These are phyloP conservation scores for Choristoneura fumiferana DNA, from an alignment of 1,140 invertebrate species.

Conservation along the genomic window DNA sequence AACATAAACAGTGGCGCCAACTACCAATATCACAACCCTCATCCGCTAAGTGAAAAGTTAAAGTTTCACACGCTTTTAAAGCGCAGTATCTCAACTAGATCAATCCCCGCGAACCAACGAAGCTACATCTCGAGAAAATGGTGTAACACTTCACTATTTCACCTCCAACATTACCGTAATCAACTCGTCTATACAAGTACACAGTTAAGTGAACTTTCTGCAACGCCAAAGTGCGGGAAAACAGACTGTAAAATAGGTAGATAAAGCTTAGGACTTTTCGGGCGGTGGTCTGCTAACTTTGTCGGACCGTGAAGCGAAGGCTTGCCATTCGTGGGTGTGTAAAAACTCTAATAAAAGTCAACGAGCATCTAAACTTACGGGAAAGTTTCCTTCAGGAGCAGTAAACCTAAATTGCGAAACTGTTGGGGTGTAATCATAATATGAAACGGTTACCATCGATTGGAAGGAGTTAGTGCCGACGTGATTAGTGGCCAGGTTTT, in stretches of 20 bases:
- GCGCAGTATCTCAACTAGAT: background rate
- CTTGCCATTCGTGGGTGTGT: conserved; percentile 46
- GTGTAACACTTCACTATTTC: conserved; percentile 39
- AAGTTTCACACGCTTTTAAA: no score
- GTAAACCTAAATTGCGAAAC: conserved; percentile 46
- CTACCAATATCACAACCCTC: no score
- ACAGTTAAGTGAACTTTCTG: background rate
- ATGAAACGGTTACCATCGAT: conserved; percentile 39
- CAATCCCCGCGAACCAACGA: conserved; percentile 5
- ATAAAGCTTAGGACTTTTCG: background rate
- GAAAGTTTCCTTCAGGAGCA: conserved; percentile 37
- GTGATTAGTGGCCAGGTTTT: background rate
- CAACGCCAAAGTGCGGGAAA: background rate
- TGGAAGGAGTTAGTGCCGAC: conserved; percentile 23
- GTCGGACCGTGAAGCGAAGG: conserved; percentile 22
- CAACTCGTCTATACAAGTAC: conserved; percentile 38
- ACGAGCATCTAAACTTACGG: conserved; percentile 52
- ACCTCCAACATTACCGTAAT: conserved; percentile 63
- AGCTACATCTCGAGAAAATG: conserved; percentile 7
- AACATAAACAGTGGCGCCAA: no score
- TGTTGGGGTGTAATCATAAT: conserved; percentile 43
- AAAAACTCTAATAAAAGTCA: conserved; percentile 69
- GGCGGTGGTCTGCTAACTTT: conserved; percentile 27
- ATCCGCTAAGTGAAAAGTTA: no score
- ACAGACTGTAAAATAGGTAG: background rate